Evolutionary conservation across 2,113 vertebrate genomes (phyloP).

Genomic region (Abramis brama): DNA sequence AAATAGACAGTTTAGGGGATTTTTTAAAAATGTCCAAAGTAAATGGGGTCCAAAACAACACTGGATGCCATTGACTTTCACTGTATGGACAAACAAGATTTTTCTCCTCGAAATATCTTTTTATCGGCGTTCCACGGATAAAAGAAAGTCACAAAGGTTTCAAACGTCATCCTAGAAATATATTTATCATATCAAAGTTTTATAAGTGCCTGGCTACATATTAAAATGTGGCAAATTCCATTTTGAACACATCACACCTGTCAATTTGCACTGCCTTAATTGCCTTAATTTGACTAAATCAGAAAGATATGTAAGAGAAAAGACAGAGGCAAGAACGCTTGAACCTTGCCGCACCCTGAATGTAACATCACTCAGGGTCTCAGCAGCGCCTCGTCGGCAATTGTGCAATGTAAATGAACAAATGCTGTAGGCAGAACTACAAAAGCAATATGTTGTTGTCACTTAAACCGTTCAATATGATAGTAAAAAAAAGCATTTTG

Average conservation of each 20-base stretch:
- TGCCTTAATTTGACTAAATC: not conserved
- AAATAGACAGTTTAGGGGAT: not conserved
- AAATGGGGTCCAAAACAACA: too few relatives aligned
- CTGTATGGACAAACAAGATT: too few relatives aligned
- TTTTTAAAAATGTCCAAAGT: not conserved
- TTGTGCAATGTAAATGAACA: not conserved
- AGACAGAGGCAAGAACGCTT: not conserved
- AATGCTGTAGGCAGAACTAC: not conserved
- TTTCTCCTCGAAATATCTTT: not conserved
- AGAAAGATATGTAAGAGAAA: not conserved
- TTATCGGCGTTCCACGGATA: too few relatives aligned
- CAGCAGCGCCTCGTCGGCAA: not conserved
- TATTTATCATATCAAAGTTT: not conserved
- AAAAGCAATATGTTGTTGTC: not conserved
- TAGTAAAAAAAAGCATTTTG: constrained; percentile 24
- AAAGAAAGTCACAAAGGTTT: not conserved
- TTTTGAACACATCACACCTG: not conserved
- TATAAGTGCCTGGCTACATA: not conserved
- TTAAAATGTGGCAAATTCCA: not conserved
- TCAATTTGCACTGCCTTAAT: not conserved
- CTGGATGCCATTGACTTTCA: too few relatives aligned
- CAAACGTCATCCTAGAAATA: not conserved
- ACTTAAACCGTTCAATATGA: constrained; percentile 1
- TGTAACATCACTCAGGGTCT: constrained; percentile 17
- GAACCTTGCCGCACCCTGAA: not conserved